phyloP scores from a whole-genome alignment of 2,888 invertebrate genomes.

The Eupeodes latifasciatus region DNA sequence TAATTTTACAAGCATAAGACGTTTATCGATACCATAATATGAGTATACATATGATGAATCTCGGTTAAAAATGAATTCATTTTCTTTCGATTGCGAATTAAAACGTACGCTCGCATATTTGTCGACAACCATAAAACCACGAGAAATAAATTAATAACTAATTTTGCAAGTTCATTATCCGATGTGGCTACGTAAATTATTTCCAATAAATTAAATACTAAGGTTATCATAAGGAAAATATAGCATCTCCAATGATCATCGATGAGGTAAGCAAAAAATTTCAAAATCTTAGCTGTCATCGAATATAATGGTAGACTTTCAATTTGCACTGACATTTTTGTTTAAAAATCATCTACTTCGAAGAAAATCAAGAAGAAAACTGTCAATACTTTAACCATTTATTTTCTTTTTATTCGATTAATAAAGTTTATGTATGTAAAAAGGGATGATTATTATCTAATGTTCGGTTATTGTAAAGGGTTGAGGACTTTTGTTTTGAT shows the following conservation, averaged over 20 bases:
- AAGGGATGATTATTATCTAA: background rate
- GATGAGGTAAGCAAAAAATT: conserved; percentile 60
- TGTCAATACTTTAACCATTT: background rate
- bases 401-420: conserved; percentile 28
- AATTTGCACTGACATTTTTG: conserved; percentile 49
- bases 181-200: conserved; percentile 40
- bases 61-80: conserved; percentile 53
- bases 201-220: conserved; percentile 47
- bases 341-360: background rate
- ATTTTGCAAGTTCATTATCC: conserved; percentile 39
- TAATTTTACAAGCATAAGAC: background rate
- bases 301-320: conserved; percentile 62
- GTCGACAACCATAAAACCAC: conserved; percentile 51
- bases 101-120: conserved; percentile 39
- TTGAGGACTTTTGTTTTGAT: conserved; percentile 48
- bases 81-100: conserved; percentile 55
- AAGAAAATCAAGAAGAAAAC: background rate
- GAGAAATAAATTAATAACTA: conserved; percentile 56
- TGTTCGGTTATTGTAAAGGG: background rate
- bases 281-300: conserved; percentile 61
- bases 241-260: conserved; percentile 68
- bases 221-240: conserved; percentile 14
- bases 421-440: background rate
- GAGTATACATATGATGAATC: conserved; percentile 52
- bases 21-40: conserved; percentile 41